Percentiles rank a stretch among this genome's conserved stretches.
Evolutionary conservation across 2,113 vertebrate species (phyloP).

Genomic region (Rhea americana): DNA sequence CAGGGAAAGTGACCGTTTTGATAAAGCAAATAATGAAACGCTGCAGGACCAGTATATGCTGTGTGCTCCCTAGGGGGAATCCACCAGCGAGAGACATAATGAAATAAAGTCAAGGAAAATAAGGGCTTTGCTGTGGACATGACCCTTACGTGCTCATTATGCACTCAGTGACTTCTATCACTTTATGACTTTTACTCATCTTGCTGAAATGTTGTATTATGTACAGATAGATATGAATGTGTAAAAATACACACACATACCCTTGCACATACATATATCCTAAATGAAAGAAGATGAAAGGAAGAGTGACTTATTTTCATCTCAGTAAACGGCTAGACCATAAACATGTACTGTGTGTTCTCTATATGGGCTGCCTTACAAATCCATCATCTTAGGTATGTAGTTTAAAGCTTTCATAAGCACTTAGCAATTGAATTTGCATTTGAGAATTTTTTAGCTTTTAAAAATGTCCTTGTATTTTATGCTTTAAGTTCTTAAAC

Average conservation of each 20-base stretch:
- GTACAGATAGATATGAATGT: background rate
- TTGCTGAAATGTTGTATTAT: background rate
- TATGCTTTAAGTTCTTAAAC: background rate
- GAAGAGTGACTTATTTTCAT: background rate
- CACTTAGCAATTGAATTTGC: background rate
- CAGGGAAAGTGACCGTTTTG: background rate
- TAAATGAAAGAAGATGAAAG: background rate
- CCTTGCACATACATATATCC: background rate
- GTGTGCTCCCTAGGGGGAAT: constrained; percentile 23
- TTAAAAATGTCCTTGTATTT: constrained; percentile 4
- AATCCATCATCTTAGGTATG: background rate
- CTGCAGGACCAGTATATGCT: background rate
- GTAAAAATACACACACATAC: background rate
- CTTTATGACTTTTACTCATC: background rate
- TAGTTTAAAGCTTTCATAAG: constrained; percentile 2
- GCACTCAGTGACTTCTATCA: background rate
- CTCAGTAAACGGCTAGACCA: background rate
- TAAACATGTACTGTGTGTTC: background rate
- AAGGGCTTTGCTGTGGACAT: background rate
- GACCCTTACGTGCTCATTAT: background rate
- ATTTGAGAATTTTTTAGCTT: constrained; percentile 9
- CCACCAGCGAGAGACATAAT: background rate
- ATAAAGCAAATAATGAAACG: constrained; percentile 64
- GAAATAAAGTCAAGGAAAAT: constrained; percentile 19
- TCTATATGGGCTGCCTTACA: background rate